Percentiles rank a stretch among this genome's conserved stretches.
Evolutionary conservation across 2,888 invertebrate genomes (phyloP).

Genomic region (Halictus ligatus): DNA sequence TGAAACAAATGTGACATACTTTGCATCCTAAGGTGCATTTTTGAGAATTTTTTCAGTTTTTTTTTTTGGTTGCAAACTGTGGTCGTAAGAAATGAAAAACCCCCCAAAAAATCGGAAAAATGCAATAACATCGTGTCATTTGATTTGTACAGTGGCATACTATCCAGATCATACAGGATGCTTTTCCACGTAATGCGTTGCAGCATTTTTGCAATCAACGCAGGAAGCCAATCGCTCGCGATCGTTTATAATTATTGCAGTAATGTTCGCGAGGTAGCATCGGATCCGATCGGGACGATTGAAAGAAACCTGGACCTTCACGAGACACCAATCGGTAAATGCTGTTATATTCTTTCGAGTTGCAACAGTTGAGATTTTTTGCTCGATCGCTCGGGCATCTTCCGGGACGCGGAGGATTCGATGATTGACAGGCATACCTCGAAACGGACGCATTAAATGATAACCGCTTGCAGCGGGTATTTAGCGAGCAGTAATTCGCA

Average conservation of each 20-base stretch:
- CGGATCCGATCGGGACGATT: neutral
- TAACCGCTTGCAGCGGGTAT: neutral
- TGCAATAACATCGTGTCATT: too few relatives aligned
- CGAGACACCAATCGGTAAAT: neutral
- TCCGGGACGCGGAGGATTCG: neutral
- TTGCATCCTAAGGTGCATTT: too few relatives aligned
- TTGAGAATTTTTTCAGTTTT: too few relatives aligned
- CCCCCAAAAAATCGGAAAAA: too few relatives aligned
- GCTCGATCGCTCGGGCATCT: neutral
- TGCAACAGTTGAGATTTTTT: neutral
- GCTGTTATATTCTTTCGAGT: neutral
- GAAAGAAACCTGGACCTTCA: neutral
- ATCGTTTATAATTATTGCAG: neutral
- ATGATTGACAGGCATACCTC: conserved; percentile 9
- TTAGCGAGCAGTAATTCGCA: neutral
- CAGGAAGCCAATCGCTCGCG: neutral
- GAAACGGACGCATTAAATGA: conserved; percentile 7
- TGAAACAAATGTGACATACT: too few relatives aligned
- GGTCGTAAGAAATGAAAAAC: too few relatives aligned
- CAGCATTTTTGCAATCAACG: neutral
- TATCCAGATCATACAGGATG: neutral
- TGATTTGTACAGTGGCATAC: neutral
- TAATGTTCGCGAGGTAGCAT: neutral
- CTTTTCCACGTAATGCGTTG: neutral
- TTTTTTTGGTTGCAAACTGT: too few relatives aligned